Evolutionary conservation across 1,140 invertebrate species (phyloP).

Genomic region (Cylas formicarius): DNA sequence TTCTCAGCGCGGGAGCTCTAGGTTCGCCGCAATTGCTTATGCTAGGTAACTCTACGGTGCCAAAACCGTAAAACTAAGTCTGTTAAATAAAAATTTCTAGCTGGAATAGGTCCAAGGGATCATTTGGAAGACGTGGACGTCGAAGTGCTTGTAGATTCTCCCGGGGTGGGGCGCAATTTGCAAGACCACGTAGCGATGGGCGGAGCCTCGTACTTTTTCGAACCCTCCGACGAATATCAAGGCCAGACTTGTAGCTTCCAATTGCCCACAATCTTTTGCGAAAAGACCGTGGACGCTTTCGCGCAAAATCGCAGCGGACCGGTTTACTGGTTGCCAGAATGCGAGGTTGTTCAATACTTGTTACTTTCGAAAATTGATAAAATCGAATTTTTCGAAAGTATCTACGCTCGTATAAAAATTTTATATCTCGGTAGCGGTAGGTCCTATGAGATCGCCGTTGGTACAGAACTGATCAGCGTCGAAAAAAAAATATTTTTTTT

Average conservation of each 20-base stretch:
- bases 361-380: too few relatives aligned
- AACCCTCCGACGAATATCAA: constrained; percentile 43
- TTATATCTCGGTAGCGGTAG: too few relatives aligned
- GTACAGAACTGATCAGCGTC: too few relatives aligned
- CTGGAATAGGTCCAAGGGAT: constrained; percentile 53
- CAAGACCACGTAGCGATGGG: constrained; percentile 63
- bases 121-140: constrained; percentile 59
- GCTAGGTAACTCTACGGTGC: constrained; percentile 51
- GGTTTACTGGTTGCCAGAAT: constrained; percentile 59
- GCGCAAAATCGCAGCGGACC: constrained; percentile 49
- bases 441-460: too few relatives aligned
- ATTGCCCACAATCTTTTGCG: constrained; percentile 49
- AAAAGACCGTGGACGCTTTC: constrained; percentile 51
- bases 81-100: constrained; percentile 8
- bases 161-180: constrained; percentile 74
- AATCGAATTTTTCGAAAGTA: too few relatives aligned
- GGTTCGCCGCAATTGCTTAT: constrained; percentile 73
- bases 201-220: constrained; percentile 42
- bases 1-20: constrained; percentile 64
- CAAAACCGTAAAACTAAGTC: constrained; percentile 1
- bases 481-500: too few relatives aligned
- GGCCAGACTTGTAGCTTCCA: constrained; percentile 51
- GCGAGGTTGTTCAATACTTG: too few relatives aligned
- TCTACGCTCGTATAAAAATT: too few relatives aligned
- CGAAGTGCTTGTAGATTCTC: constrained; percentile 46